Evolutionary conservation across 2,888 invertebrate species (phyloP).

Genomic region (Cloeon dipterum): DNA sequence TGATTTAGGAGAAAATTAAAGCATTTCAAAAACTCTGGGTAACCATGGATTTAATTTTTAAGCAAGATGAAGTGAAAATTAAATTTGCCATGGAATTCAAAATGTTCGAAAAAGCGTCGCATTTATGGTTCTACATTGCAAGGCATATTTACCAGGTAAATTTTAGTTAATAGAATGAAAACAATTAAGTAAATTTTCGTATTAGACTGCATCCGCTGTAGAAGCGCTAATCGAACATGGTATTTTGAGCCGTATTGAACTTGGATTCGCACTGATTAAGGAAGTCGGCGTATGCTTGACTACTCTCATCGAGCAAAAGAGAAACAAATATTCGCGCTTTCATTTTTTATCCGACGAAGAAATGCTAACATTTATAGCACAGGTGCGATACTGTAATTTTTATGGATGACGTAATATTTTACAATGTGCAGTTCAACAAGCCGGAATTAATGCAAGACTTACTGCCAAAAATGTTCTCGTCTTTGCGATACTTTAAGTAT

Average conservation of each 20-base stretch:
- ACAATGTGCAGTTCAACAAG: too few relatives aligned
- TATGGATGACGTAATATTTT: too few relatives aligned
- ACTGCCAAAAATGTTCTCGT: neutral
- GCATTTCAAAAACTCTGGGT: neutral
- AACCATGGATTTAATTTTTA: too few relatives aligned
- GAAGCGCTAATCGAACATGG: neutral
- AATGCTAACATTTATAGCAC: slow-evolving; percentile 69
- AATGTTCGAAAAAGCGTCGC: too few relatives aligned
- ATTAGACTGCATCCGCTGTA: neutral
- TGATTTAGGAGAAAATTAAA: neutral
- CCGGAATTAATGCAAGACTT: too few relatives aligned
- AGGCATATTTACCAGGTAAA: neutral
- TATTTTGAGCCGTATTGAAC: neutral
- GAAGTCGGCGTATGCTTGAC: too few relatives aligned
- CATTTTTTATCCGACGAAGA: slow-evolving; percentile 83
- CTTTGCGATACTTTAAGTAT: neutral
- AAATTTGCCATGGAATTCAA: too few relatives aligned
- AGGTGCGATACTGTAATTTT: slow-evolving; percentile 27
- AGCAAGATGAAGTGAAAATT: too few relatives aligned
- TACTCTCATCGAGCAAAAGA: slow-evolving; percentile 69
- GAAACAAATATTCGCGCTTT: slow-evolving; percentile 70
- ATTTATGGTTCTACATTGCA: neutral
- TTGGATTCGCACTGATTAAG: too few relatives aligned
- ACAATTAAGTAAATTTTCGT: neutral
- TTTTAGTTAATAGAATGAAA: neutral